These are phyloP conservation scores for Mylabris sibirica DNA, from an alignment of 2,888 invertebrate species.

Conservation along the genomic window DNA sequence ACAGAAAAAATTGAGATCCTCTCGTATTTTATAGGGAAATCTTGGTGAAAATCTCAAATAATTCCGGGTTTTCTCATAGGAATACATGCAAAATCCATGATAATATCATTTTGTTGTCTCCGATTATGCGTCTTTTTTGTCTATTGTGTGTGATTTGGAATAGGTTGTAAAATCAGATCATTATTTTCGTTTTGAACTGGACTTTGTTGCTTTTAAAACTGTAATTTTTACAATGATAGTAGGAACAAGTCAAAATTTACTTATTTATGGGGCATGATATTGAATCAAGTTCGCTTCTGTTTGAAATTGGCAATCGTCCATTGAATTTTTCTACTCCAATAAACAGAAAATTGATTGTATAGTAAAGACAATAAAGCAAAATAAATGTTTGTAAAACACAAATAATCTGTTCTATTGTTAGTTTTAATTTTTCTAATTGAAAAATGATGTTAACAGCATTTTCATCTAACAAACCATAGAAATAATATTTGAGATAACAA, in stretches of 20 bases:
- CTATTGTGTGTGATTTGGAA: too few relatives aligned
- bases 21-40: background rate
- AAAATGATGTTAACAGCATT: background rate
- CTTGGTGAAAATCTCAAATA: background rate
- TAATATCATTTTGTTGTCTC: background rate
- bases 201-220: background rate
- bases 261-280: background rate
- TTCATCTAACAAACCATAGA: background rate
- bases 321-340: background rate
- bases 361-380: background rate
- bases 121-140: too few relatives aligned
- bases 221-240: background rate
- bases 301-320: background rate
- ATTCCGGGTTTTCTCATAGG: background rate
- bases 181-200: too few relatives aligned
- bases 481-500: too few relatives aligned
- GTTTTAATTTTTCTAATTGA: background rate
- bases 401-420: background rate
- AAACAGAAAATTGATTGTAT: background rate
- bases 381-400: background rate
- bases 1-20: background rate
- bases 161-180: too few relatives aligned
- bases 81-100: background rate
- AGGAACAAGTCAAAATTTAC: background rate
- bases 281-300: background rate